Evolutionary conservation across 2,888 invertebrate species (phyloP).

Genomic region (Pegoplata infirma): DNA sequence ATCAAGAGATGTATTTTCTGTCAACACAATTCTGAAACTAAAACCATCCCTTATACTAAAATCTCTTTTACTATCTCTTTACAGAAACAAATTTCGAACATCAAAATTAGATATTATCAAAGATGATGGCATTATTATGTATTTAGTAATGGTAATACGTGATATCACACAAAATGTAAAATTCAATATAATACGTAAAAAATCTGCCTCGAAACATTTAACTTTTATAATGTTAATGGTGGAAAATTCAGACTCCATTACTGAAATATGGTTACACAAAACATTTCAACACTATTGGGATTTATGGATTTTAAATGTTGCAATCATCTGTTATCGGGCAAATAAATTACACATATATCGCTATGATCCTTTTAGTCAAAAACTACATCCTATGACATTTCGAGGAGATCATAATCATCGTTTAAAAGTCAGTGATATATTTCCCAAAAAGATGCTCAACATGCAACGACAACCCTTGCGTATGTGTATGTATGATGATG

Average conservation of each 20-base stretch:
- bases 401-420: conserved; percentile 13
- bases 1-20: too few species aligned
- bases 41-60: too few species aligned
- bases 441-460: conserved; percentile 71
- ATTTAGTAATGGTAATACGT: conserved; percentile 72
- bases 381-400: not conserved
- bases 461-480: conserved; percentile 73
- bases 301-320: conserved; percentile 79
- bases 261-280: conserved; percentile 73
- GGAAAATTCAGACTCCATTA: conserved; percentile 65
- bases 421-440: conserved; percentile 67
- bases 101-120: conserved; percentile 66
- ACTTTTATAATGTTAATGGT: conserved; percentile 73
- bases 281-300: conserved; percentile 80
- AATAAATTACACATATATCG: conserved; percentile 78
- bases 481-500: conserved; percentile 76
- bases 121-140: conserved; percentile 74
- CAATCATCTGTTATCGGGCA: conserved; percentile 70
- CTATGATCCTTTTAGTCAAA: conserved; percentile 79
- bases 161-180: conserved; percentile 71
- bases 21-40: too few species aligned
- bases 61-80: conserved; percentile 11
- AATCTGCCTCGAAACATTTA: conserved; percentile 73
- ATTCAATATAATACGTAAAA: conserved; percentile 70
- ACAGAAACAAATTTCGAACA: conserved; percentile 67